Base-by-base conservation (phyloP, 2,888 invertebrate species). In the Iselma pallidipennis region DNA sequence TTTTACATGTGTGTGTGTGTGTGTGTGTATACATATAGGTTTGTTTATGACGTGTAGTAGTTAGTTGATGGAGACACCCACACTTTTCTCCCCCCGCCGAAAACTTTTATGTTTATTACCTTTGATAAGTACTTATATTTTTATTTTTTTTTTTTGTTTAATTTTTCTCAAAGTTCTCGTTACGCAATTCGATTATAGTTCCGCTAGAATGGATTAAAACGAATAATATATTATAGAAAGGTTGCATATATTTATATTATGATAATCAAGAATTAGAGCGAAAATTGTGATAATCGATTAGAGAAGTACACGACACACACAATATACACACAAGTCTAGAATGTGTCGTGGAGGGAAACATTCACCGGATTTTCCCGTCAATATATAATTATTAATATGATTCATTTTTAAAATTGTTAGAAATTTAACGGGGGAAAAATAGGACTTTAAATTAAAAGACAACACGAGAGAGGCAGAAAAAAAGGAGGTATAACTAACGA, bases 171-270 rank as follows among this genome's bases (percentile, higher is more conserved):
- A 19, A 42, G 7, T 31, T 2, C n/a, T 70, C 60, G 68, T 73
- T 74, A 72, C 71, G 71, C 71, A 74, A 75, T 63, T 67, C 61
- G 55, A 70, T 69, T 69, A 62, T 68, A 71, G 71, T 78, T 77
- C 77, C 76, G 76, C 75, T 74, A 77, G 70, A 76, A 73, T 71
- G 73, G 68, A 63, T 66, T 69, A 72, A 70, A 71, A 71, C 69
- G 71, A 72, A 66, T 70, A 72, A 71, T 67, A 65, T n/a, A n/a
- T n/a, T n/a, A n/a, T n/a, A n/a, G n/a, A 71, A 71, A 72, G 68
- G 69, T 73, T 73, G 68, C 63, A 50, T 51, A 57, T 52, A 63
- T 66, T 66, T 9, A 37, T 16, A 9, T 7, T 66, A 67, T 53
- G 56, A 65, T 49, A 61, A 53, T 58, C 59, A 62, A 67, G 67